Conservation (phyloP, 1,140 invertebrate species). For the Drosophila kohkoa region DNA sequence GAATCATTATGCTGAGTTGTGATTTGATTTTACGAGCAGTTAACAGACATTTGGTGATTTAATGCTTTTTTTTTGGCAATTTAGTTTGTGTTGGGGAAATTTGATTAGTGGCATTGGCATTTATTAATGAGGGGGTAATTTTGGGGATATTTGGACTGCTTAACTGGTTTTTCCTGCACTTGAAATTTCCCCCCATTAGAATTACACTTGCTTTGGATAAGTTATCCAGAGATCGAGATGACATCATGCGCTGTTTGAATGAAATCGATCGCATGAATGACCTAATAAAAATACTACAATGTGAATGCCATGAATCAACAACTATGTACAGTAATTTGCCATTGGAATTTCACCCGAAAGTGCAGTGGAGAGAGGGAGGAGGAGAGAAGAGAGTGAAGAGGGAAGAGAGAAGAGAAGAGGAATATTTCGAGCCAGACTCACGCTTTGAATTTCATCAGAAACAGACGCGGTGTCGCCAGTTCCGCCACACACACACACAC, state of each 20-base stretch:
- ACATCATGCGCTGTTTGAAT: slow-evolving; percentile 68
- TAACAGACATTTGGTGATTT: neutral
- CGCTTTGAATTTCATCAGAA: slow-evolving; percentile 70
- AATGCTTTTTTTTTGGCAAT: neutral
- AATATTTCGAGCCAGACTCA: slow-evolving; percentile 6
- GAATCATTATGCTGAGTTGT: slow-evolving; percentile 12
- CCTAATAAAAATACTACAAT: slow-evolving; percentile 75
- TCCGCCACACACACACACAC: slow-evolving; percentile 16
- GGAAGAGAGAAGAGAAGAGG: neutral
- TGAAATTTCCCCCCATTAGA: no score
- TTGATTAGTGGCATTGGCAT: neutral
- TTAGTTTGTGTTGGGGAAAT: neutral
- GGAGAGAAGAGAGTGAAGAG: neutral
- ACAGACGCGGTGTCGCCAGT: slow-evolving; percentile 78
- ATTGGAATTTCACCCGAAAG: slow-evolving; percentile 28
- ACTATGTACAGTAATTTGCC: slow-evolving; percentile 5
- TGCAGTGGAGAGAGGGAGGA: neutral
- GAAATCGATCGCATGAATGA: slow-evolving; percentile 82
- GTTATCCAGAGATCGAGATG: slow-evolving; percentile 54
- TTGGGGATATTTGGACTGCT: no score
- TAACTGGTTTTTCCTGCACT: neutral
- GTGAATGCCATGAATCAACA: slow-evolving; percentile 63
- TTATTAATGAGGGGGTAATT: neutral
- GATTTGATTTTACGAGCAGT: slow-evolving; percentile 20
- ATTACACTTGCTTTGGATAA: slow-evolving; percentile 27